Base-by-base conservation (phyloP, 2,113 vertebrate genomes). In the Himantopus leucocephalus region DNA sequence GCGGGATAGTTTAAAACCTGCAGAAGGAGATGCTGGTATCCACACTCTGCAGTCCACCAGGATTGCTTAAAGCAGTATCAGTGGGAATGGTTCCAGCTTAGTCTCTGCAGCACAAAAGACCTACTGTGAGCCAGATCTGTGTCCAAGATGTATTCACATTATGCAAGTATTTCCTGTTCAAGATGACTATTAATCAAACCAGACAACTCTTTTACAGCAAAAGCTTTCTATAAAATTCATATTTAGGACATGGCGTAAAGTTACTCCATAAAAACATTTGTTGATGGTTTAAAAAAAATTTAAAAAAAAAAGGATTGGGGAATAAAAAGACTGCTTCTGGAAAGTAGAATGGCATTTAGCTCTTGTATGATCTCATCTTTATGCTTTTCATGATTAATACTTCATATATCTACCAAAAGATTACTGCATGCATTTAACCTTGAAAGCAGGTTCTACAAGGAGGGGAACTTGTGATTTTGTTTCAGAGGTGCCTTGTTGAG, bases 161-260 rank as follows among this genome's bases (percentile, higher is more conserved):
- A 94, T 96, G 62, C 82, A 82, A 85, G 90, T 96, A 93, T 91
- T 95, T 92, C 92, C 95, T 97, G 87, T 85, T 96, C 39, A 77
- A 78, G 59, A 70, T 76, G 64, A 60, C 72, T 77, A 88, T 88
- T 94, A 96, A 95, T 96, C 95, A 96, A 70, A 59, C 78, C 43
- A 85, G 80, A 91, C 66, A 78, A 93, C 70, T 53, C 17, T 95
- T 90, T 88, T 95, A 90, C 41, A 84, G 91, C 78, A 79, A 86
- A 83, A 91, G 32, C 43, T 84, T 94, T 94, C 94, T 90, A 84
- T 95, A 90, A 97, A 95, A 88, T 68, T 76, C 70, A 84, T 94
- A 95, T 94, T 96, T 96, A 92, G 84, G 67, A 91, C 39, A 58
- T 91, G 53, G 71, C 13, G 14, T 87, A 73, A 96, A 68, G 73